Percentiles rank a stretch among this genome's conserved stretches.
Evolutionary conservation across 1,140 invertebrate genomes (phyloP).

Genomic region (Panulirus ornatus): DNA sequence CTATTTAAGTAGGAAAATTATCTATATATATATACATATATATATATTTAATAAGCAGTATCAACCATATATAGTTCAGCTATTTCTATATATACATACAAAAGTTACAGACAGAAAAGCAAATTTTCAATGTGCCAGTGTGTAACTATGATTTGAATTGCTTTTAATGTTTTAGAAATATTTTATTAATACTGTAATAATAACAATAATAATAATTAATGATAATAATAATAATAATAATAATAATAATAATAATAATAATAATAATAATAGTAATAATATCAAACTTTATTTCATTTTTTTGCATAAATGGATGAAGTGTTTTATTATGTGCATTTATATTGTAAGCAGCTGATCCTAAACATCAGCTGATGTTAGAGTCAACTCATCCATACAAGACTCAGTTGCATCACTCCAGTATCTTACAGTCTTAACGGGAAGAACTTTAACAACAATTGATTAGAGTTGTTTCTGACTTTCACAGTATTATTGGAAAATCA

Average conservation of each 20-base stretch:
- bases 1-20: background rate
- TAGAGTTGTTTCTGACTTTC: background rate
- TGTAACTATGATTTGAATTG: slow-evolving; percentile 1
- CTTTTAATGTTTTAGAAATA: slow-evolving; percentile 16
- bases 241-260: slow-evolving; percentile 8
- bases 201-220: no score
- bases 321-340: slow-evolving; percentile 12
- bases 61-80: background rate
- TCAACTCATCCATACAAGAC: background rate
- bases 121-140: background rate
- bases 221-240: background rate
- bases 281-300: no score
- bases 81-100: background rate
- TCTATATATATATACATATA: slow-evolving; percentile 19
- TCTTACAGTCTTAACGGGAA: background rate
- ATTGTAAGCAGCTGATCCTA: background rate
- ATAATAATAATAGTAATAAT: slow-evolving; percentile 10
- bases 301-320: slow-evolving; percentile 6
- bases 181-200: background rate
- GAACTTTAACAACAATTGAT: background rate
- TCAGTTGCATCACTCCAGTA: background rate
- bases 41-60: slow-evolving; percentile 20
- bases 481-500: background rate
- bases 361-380: background rate
- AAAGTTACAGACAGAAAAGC: background rate